Evolutionary conservation across 2,113 vertebrate genomes (phyloP).

Genomic region (Cettia cetti): DNA sequence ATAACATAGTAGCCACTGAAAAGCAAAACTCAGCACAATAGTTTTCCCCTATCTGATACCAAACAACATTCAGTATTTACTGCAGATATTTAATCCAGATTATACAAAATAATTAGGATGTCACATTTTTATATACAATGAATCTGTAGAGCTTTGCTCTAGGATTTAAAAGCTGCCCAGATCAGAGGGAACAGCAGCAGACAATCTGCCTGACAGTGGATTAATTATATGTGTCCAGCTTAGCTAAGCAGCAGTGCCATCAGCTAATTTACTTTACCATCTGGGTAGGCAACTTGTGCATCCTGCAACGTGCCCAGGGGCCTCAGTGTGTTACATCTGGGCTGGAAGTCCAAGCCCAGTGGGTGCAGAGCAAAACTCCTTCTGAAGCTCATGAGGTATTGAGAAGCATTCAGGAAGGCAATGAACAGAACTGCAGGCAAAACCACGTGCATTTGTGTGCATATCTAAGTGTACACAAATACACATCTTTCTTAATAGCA

Average conservation of each 20-base stretch:
- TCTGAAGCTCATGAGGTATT: not conserved
- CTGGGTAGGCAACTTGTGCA: not conserved
- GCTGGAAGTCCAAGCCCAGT: not conserved
- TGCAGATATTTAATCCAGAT: not conserved
- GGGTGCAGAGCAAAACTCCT: not conserved
- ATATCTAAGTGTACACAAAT: not conserved
- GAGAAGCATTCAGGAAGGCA: not conserved
- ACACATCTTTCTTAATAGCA: not conserved
- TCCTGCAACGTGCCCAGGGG: not conserved
- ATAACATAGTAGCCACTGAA: not conserved
- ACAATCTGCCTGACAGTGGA: not conserved
- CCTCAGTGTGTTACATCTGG: not conserved
- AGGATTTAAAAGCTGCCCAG: not conserved
- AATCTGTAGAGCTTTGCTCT: not conserved
- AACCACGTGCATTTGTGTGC: rapidly evolving
- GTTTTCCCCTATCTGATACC: not conserved
- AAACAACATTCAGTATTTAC: not conserved
- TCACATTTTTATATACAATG: not conserved
- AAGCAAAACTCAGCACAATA: not conserved
- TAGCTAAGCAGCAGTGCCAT: not conserved
- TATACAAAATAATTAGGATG: not conserved
- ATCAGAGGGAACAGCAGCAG: not conserved
- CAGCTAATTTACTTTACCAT: not conserved
- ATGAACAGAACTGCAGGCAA: not conserved
- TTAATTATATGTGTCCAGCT: not conserved